These are phyloP conservation scores for Phanerotoma sp. DNA, from an alignment of 2,888 invertebrate species.

Conservation along the genomic window DNA sequence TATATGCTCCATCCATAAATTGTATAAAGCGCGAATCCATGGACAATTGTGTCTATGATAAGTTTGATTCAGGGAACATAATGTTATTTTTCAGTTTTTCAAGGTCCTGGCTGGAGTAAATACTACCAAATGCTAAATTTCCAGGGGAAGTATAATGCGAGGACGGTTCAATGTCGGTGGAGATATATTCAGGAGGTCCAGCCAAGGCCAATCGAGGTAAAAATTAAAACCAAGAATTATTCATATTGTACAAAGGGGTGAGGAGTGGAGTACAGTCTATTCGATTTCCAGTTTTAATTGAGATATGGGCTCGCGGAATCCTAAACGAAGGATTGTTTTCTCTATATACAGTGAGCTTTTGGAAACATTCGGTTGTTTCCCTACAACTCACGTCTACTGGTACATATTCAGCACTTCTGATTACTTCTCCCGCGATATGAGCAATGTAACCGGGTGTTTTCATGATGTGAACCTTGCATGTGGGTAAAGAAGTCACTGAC, in stretches of 20 bases:
- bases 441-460: slow-evolving; percentile 32
- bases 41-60: neutral
- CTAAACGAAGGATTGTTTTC: slow-evolving; percentile 1
- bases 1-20: too few relatives aligned
- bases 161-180: too few relatives aligned
- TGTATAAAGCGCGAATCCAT: too few relatives aligned
- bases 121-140: neutral
- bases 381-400: slow-evolving; percentile 1
- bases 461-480: slow-evolving; percentile 23
- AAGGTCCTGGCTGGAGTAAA: slow-evolving; percentile 3
- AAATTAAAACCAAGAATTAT: neutral
- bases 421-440: slow-evolving; percentile 28
- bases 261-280: neutral
- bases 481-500: neutral
- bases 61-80: slow-evolving; percentile 23
- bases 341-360: slow-evolving; percentile 3
- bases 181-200: too few relatives aligned
- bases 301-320: slow-evolving; percentile 1
- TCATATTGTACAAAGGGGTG: neutral
- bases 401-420: slow-evolving; percentile 4
- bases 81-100: slow-evolving; percentile 8
- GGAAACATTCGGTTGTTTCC: slow-evolving; percentile 4
- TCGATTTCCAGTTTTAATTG: slow-evolving; percentile 3
- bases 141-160: too few relatives aligned
- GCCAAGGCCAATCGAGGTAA: neutral